These are phyloP conservation scores for Capreolus pygargus DNA, from an alignment of 2,113 vertebrate genomes.

Conservation along the genomic window DNA sequence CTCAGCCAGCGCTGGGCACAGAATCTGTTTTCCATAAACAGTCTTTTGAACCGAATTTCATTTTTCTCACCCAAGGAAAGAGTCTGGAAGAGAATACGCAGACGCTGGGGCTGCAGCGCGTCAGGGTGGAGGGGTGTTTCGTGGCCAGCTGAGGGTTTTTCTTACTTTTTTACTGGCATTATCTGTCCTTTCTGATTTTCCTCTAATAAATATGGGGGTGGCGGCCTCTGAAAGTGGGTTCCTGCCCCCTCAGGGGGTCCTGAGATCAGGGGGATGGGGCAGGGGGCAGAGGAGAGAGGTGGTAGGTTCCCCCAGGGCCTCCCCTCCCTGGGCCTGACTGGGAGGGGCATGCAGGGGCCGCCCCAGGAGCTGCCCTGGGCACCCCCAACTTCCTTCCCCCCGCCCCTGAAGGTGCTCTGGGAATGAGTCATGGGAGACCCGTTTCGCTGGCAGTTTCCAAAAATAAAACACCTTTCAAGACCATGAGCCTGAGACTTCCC, in stretches of 20 bases:
- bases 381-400: neutral
- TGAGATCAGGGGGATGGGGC: neutral
- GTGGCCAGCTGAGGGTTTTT: neutral
- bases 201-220: neutral
- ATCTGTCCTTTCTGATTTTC: neutral
- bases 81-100: neutral
- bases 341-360: neutral
- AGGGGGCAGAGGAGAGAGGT: neutral
- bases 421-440: neutral
- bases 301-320: neutral
- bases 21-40: constrained; percentile 39
- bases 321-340: neutral
- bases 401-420: neutral
- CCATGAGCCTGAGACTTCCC: neutral
- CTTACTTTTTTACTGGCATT: neutral
- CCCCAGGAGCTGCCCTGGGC: neutral
- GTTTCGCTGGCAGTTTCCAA: neutral
- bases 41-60: neutral
- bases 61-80: constrained; percentile 28
- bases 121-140: accelerated
- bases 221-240: neutral
- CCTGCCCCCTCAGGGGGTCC: too few species aligned
- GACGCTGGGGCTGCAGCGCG: accelerated
- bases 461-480: neutral
- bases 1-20: neutral